A percentile compares a stretch with the other conserved stretches of the same genome.
These are phyloP conservation scores for Phyllotreta striolata DNA, from an alignment of 2,888 invertebrate species.

Conservation along the genomic window DNA sequence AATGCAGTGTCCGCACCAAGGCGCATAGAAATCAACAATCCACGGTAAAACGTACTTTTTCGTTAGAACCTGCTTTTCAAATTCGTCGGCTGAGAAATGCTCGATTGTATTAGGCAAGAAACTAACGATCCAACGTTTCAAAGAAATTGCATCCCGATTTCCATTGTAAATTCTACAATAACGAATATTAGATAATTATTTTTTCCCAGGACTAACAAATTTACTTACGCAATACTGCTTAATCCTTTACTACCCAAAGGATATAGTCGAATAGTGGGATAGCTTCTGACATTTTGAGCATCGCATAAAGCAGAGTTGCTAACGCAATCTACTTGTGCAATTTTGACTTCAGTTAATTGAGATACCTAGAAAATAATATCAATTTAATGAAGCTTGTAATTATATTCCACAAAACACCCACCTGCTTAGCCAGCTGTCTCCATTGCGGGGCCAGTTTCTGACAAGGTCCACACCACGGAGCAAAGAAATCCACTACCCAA, in stretches of 20 bases:
- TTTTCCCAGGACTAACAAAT: background rate
- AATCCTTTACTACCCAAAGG: slow-evolving; percentile 66
- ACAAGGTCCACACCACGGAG: slow-evolving; percentile 80
- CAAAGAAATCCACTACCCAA: slow-evolving; percentile 77
- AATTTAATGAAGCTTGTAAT: slow-evolving; percentile 24
- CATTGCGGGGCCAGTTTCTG: slow-evolving; percentile 73
- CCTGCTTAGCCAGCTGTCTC: slow-evolving; percentile 69
- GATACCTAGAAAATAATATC: slow-evolving; percentile 55
- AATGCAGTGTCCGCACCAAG: slow-evolving; percentile 73
- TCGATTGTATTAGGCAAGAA: slow-evolving; percentile 69
- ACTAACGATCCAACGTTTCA: slow-evolving; percentile 70
- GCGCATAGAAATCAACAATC: slow-evolving; percentile 74
- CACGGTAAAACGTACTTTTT: slow-evolving; percentile 61
- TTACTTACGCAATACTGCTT: slow-evolving; percentile 63
- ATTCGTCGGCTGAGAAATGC: slow-evolving; percentile 60
- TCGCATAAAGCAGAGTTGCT: slow-evolving; percentile 66
- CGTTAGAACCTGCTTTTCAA: slow-evolving; percentile 62
- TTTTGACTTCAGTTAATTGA: slow-evolving; percentile 63
- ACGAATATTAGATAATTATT: slow-evolving; percentile 2
- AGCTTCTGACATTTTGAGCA: slow-evolving; percentile 68
- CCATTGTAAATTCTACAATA: slow-evolving; percentile 66
- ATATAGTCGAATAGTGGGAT: slow-evolving; percentile 75
- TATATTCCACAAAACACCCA: slow-evolving; percentile 42
- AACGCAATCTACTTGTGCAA: slow-evolving; percentile 75
- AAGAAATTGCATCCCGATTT: slow-evolving; percentile 68